A percentile compares a stretch with the other conserved stretches of the same genome.
These are phyloP conservation scores for Piaya cayana DNA, from an alignment of 2,113 vertebrate species.

Conservation along the genomic window DNA sequence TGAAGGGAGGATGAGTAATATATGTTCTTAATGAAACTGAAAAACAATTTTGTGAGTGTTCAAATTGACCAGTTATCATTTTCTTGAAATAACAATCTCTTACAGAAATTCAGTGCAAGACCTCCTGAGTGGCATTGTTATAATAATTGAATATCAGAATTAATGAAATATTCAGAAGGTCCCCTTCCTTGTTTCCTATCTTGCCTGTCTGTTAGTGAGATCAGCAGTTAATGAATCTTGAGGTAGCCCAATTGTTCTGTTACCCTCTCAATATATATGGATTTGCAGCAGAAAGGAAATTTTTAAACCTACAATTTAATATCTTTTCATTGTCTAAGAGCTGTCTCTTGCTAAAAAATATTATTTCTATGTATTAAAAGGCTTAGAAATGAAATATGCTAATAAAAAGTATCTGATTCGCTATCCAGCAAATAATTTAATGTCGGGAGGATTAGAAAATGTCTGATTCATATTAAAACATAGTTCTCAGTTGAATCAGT, in stretches of 20 bases:
- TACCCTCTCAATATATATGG: not conserved
- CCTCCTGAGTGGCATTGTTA: not conserved
- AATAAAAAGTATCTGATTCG: slow-evolving; percentile 17
- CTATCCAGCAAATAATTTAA: slow-evolving; percentile 8
- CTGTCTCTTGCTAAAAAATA: slow-evolving; percentile 4
- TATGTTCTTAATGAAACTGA: not conserved
- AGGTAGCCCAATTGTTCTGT: slow-evolving; percentile 1
- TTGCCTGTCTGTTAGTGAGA: not conserved
- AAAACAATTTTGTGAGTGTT: not conserved
- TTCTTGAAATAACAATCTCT: slow-evolving; percentile 21
- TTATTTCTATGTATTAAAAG: slow-evolving; percentile 36
- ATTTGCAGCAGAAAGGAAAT: slow-evolving; percentile 12
- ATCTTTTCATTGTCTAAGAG: slow-evolving; percentile 39
- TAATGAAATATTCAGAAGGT: slow-evolving; percentile 46
- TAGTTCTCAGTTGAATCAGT: not conserved
- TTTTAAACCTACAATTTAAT: slow-evolving; percentile 40
- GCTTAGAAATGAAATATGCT: slow-evolving; percentile 34
- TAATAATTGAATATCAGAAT: slow-evolving; percentile 35
- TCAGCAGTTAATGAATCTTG: slow-evolving; percentile 24
- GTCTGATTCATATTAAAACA: not conserved
- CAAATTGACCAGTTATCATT: not conserved
- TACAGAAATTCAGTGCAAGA: not conserved
- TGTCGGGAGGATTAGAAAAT: not conserved
- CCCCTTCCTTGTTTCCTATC: slow-evolving; percentile 10
- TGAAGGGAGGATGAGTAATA: not conserved